Base-by-base conservation (phyloP, 2,797 vertebrate genomes). In the Neomorphus geoffroyi region DNA sequence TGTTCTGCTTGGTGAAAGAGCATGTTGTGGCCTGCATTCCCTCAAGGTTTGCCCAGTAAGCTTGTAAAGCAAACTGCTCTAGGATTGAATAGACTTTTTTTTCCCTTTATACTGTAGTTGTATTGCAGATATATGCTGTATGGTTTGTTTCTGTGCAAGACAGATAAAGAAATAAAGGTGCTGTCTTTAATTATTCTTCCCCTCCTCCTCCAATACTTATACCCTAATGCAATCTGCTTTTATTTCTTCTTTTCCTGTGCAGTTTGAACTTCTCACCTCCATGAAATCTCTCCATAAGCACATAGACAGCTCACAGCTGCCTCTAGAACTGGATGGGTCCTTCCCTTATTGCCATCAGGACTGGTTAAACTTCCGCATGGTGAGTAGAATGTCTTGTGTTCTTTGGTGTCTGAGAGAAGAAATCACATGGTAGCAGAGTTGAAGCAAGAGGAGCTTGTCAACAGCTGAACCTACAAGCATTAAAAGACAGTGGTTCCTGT, bases 291-390 rank as follows among this genome's bases (percentile, higher is more conserved):
- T 99, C 13, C 98, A 98, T 92, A 98, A 98, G 92, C 98, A 98
- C 39, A 97, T 99, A 80, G 98, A 99, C 39, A 92, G 92, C 26
- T 93, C 96, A 4, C 98, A 98, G 93, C 98, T 99, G 87, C 99
- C 99, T 26, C 62, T 70, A 1, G 98, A 98, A n/a, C 97, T 99
- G 14, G 98, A 99, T 41, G 99, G 99, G 45, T 97, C 97, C 39
- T 98, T 99, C 82, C 97, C 94, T 15, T 99, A 99, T 90, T 98
- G 98, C 78, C 99, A 99, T 93, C 97, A 86, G 94, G 98, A 97
- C 97, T 99, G 99, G 99, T 45, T 99, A 50, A 94, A 92, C 94
- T 99, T 99, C 97, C 98, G 98, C 96, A 97, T 93, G 98, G 99
- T 99, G 87, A 98, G 98, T 97, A 57, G 54, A 23, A 6, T 32